Evolutionary conservation across 2,888 invertebrate species (phyloP).

Genomic region (Caenorhabditis parvicauda): DNA sequence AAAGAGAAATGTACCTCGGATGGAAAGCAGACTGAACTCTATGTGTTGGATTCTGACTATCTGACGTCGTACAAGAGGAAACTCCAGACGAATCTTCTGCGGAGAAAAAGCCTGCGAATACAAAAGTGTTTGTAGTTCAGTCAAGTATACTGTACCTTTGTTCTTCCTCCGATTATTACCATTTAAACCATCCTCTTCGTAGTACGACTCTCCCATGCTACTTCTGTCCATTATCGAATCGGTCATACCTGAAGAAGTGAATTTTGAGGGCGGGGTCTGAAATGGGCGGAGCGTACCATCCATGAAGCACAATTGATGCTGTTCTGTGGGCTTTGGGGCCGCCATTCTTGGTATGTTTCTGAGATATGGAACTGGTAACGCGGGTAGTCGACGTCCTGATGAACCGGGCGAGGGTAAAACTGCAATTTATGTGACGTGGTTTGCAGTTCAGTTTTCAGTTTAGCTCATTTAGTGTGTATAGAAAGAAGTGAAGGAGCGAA

Average conservation of each 20-base stretch:
- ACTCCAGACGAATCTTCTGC: constrained; percentile 60
- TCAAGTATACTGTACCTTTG: neutral
- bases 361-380: constrained; percentile 31
- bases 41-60: constrained; percentile 53
- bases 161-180: constrained; percentile 39
- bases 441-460: neutral
- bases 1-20: constrained; percentile 76
- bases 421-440: neutral
- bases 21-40: constrained; percentile 87
- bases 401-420: constrained; percentile 25
- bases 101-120: constrained; percentile 44
- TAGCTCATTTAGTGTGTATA: too few relatives aligned
- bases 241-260: constrained; percentile 24
- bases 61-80: constrained; percentile 56
- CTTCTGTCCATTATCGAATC: constrained; percentile 39
- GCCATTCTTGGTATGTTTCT: constrained; percentile 18
- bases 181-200: constrained; percentile 58
- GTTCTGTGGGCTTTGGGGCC: constrained; percentile 21
- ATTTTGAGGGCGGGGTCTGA: neutral
- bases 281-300: constrained; percentile 4
- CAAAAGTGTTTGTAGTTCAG: neutral
- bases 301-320: constrained; percentile 37
- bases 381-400: constrained; percentile 39
- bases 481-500: too few relatives aligned
- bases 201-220: constrained; percentile 52